A percentile compares a stretch with the other conserved stretches of the same genome.
Conservation (phyloP, 2,888 invertebrate species). For the Ormyrus pomaceus region DNA sequence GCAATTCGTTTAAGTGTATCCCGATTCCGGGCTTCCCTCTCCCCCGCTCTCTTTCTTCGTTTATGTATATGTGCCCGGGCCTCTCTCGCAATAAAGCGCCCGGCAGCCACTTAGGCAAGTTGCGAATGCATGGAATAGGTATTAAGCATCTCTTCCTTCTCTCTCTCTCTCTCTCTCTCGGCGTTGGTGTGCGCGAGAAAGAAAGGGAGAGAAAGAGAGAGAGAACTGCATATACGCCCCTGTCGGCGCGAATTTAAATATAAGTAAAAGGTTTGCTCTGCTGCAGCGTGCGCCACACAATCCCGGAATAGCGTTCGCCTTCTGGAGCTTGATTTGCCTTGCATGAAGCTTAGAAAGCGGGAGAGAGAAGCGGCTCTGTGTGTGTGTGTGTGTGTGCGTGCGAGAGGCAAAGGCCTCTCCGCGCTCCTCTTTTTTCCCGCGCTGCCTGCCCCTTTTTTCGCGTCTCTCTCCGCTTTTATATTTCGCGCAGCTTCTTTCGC, state of each 20-base stretch:
- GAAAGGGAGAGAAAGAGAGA: background rate
- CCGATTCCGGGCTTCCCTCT: conserved; percentile 69
- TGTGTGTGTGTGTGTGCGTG: background rate
- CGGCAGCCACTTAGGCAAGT: conserved; percentile 61
- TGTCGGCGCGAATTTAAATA: conserved; percentile 72
- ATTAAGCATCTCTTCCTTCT: conserved; percentile 39
- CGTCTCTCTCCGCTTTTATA: background rate
- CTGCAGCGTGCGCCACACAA: conserved; percentile 60
- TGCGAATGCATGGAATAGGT: conserved; percentile 61
- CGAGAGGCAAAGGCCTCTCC: background rate
- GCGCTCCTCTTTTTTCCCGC: conserved; percentile 11
- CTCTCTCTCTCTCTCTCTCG: conserved; percentile 21
- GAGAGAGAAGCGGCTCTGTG: conserved; percentile 23
- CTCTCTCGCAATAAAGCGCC: conserved; percentile 55
- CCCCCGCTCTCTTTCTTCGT: background rate
- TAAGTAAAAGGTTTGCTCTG: conserved; percentile 71
- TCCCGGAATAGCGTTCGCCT: conserved; percentile 69
- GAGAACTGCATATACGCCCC: conserved; percentile 60
- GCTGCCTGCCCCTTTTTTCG: conserved; percentile 21
- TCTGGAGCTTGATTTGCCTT: conserved; percentile 74
- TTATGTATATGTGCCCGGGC: conserved; percentile 12
- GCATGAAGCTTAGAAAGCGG: conserved; percentile 71
- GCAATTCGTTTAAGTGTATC: conserved; percentile 76
- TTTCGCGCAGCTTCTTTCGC: conserved; percentile 15
- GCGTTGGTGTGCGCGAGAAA: conserved; percentile 20